A percentile compares a stretch with the other conserved stretches of the same genome.
These are phyloP conservation scores for Colletes gigas DNA, from an alignment of 1,140 invertebrate genomes.

Conservation along the genomic window DNA sequence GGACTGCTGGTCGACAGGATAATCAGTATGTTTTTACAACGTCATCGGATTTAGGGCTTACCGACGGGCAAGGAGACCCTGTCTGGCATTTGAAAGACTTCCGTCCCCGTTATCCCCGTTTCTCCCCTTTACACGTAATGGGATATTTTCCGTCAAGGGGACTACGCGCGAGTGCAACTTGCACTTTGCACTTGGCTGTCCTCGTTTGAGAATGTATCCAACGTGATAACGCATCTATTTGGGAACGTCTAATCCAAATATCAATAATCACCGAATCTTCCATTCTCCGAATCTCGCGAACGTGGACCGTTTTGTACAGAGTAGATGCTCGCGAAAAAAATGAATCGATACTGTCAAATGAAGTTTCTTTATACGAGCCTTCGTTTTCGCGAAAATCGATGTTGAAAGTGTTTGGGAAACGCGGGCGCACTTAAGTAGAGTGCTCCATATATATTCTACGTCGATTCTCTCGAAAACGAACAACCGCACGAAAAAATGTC, in stretches of 20 bases:
- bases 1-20: conserved; percentile 21
- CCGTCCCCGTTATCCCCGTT: conserved; percentile 27
- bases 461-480: too few relatives aligned
- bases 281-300: too few relatives aligned
- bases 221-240: not conserved
- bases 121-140: conserved; percentile 26
- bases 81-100: conserved; percentile 51
- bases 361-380: too few relatives aligned
- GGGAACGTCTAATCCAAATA: not conserved
- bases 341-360: too few relatives aligned
- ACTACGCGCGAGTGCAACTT: conserved; percentile 23
- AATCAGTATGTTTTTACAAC: conserved; percentile 32
- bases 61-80: not conserved
- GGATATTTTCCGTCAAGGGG: conserved; percentile 51
- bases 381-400: too few relatives aligned
- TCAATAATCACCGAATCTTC: not conserved
- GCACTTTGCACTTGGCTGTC: conserved; percentile 10
- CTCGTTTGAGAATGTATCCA: not conserved
- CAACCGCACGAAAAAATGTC: too few relatives aligned
- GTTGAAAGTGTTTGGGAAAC: too few relatives aligned
- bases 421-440: too few relatives aligned
- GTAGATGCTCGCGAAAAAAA: too few relatives aligned
- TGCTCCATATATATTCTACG: too few relatives aligned
- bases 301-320: too few relatives aligned
- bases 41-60: conserved; percentile 40